phyloP scores from a whole-genome alignment of 2,888 invertebrate species.

The Leucophora obtusa region DNA sequence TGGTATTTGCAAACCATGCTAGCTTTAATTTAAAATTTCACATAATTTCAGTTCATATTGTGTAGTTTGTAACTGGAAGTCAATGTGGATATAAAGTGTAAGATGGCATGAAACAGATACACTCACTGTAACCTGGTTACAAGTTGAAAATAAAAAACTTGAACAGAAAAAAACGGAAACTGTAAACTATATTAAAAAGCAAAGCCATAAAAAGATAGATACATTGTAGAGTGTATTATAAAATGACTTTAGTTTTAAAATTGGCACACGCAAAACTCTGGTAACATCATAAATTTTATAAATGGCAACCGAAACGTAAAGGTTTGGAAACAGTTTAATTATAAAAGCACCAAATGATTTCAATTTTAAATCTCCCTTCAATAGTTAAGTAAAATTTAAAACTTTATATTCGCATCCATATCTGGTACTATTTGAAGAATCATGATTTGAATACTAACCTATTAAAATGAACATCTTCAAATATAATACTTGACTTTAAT shows the following conservation, averaged over 20 bases:
- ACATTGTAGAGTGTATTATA: constrained; percentile 21
- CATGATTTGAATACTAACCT: no score
- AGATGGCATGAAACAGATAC: constrained; percentile 45
- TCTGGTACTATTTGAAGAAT: no score
- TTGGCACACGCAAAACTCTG: constrained; percentile 37
- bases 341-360: background rate
- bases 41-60: no score
- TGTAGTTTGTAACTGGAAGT: background rate
- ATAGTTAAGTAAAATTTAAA: background rate
- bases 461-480: no score
- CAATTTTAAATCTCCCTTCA: background rate
- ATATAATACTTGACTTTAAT: no score
- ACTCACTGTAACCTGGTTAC: constrained; percentile 46
- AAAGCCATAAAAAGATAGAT: constrained; percentile 4
- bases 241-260: constrained; percentile 38
- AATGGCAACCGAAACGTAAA: constrained; percentile 26
- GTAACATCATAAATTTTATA: constrained; percentile 39
- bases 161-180: background rate
- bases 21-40: no score
- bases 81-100: constrained; percentile 17
- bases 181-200: constrained; percentile 21
- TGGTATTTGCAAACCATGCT: no score
- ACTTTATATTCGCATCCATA: no score
- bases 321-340: constrained; percentile 1
- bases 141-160: background rate